Percentiles rank a stretch among this genome's conserved stretches.
Evolutionary conservation across 1,140 invertebrate genomes (phyloP).

Genomic region (Protaetia brevitarsis): DNA sequence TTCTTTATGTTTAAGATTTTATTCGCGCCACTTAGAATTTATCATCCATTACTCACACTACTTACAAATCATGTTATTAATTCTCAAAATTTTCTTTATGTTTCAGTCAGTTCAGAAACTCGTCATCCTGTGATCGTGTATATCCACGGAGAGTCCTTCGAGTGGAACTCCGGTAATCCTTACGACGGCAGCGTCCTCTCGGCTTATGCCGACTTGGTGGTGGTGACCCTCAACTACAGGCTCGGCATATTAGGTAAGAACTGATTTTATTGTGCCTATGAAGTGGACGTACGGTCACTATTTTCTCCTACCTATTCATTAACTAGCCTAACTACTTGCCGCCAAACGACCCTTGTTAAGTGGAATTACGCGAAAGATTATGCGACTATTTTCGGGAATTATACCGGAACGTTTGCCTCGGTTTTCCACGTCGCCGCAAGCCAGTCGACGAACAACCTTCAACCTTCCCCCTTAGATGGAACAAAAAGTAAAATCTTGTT

Average conservation of each 20-base stretch:
- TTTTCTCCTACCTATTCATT: not conserved
- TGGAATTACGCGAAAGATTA: conserved; percentile 2
- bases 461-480: not conserved
- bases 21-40: too few species aligned
- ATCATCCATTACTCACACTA: too few species aligned
- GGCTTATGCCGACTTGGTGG: conserved; percentile 88
- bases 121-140: conserved; percentile 88
- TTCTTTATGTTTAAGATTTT: too few species aligned
- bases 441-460: not conserved
- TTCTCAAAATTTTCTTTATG: conserved; percentile 27
- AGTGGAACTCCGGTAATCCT: conserved; percentile 94
- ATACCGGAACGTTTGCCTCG: not conserved
- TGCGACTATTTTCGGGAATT: conserved; percentile 6
- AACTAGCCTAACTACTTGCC: not conserved
- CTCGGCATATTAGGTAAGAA: conserved; percentile 90
- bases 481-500: conserved; percentile 11
- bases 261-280: conserved; percentile 4
- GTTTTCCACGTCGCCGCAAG: not conserved
- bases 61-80: too few species aligned
- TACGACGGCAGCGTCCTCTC: conserved; percentile 94
- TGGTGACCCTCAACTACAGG: conserved; percentile 96
- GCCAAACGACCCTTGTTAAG: conserved; percentile 15
- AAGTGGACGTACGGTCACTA: not conserved
- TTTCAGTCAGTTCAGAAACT: conserved; percentile 55
- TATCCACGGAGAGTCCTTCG: conserved; percentile 94